phyloP scores from a whole-genome alignment of 2,888 invertebrate species.

The Lepidochitona cinerea region DNA sequence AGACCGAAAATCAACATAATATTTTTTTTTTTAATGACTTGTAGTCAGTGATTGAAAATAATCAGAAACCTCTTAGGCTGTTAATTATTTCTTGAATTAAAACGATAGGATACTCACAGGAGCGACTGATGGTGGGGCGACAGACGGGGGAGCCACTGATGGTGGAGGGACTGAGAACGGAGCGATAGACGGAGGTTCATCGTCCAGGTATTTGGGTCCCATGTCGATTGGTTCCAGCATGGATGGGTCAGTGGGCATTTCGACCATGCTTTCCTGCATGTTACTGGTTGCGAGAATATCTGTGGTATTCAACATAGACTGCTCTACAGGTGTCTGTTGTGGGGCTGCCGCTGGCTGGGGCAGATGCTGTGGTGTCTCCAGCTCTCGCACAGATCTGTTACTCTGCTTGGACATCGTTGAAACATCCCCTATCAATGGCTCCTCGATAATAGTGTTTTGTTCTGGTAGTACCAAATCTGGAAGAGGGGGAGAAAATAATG shows the following conservation, averaged over 20 bases:
- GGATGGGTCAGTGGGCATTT: conserved; percentile 53
- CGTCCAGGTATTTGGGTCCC: conserved; percentile 37
- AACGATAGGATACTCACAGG: conserved; percentile 37
- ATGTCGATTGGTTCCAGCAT: conserved; percentile 38
- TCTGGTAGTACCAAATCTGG: too few species aligned
- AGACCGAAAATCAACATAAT: neutral
- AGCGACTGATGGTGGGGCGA: conserved; percentile 53
- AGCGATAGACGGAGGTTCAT: conserved; percentile 60
- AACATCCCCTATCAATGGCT: conserved; percentile 44
- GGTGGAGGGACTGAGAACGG: conserved; percentile 59
- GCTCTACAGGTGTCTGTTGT: conserved; percentile 31
- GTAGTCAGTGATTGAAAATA: too few species aligned
- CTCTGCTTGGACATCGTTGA: conserved; percentile 31
- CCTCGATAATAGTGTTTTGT: conserved; percentile 59
- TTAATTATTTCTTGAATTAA: too few species aligned
- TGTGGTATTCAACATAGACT: conserved; percentile 38
- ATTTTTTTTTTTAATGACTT: too few species aligned
- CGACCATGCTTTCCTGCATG: conserved; percentile 44
- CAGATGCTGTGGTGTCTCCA: conserved; percentile 16
- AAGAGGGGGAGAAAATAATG: too few species aligned
- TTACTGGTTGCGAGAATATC: conserved; percentile 52
- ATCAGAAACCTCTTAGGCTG: too few species aligned
- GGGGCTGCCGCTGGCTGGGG: conserved; percentile 57
- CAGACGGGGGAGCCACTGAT: conserved; percentile 51
- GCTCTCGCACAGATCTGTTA: conserved; percentile 25